Percentiles rank a stretch among this genome's conserved stretches.
phyloP scores from a whole-genome alignment of 2,797 vertebrate species.

The Microhierax caerulescens region DNA sequence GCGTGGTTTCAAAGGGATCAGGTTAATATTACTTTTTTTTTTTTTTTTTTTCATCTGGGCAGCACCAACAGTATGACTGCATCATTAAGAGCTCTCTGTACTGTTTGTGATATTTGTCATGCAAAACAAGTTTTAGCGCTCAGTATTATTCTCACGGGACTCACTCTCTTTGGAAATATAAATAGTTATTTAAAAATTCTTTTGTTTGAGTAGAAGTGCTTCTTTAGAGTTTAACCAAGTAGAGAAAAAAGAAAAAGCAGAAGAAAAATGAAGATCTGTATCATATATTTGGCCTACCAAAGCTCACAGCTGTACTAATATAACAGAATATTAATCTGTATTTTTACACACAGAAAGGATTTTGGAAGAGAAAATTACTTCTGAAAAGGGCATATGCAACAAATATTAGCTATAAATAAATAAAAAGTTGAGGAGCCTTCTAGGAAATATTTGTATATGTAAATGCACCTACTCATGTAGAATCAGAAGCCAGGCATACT shows the following conservation, averaged over 20 bases:
- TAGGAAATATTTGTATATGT: conserved; percentile 31
- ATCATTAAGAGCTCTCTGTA: not conserved
- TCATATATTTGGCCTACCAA: not conserved
- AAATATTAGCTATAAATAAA: conserved; percentile 50
- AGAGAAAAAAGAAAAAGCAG: not conserved
- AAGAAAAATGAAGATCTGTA: not conserved
- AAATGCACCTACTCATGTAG: not conserved
- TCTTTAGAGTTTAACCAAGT: not conserved
- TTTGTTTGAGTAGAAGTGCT: not conserved
- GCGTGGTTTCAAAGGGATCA: not conserved
- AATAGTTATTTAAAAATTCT: not conserved
- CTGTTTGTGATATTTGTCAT: not conserved
- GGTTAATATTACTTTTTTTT: not conserved
- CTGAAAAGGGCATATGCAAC: conserved; percentile 20
- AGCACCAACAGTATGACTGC: not conserved
- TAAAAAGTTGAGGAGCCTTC: not conserved
- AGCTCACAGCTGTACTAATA: conserved; percentile 28
- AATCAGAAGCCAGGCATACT: not conserved
- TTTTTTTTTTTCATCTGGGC: not conserved
- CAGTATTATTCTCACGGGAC: not conserved
- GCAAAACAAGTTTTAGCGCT: not conserved
- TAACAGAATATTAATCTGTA: conserved; percentile 3
- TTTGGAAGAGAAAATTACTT: conserved; percentile 12
- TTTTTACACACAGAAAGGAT: not conserved
- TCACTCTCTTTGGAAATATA: not conserved